phyloP scores from a whole-genome alignment of 2,888 invertebrate species.

The Beris chalybata region DNA sequence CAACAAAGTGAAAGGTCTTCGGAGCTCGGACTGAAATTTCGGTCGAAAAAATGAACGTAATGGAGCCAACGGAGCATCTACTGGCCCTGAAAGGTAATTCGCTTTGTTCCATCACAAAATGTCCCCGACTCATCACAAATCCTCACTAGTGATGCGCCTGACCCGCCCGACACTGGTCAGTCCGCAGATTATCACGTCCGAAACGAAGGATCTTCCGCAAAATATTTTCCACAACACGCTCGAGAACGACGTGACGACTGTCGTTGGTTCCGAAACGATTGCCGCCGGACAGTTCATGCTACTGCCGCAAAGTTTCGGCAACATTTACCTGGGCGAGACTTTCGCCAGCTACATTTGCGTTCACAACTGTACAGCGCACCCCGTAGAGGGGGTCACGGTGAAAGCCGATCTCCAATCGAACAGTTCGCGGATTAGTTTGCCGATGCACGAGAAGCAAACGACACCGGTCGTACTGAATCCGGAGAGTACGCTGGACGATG shows the following conservation, averaged over 20 bases:
- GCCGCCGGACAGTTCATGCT: constrained; percentile 88
- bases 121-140: not conserved
- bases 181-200: constrained; percentile 79
- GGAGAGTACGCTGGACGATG: constrained; percentile 88
- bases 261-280: constrained; percentile 77
- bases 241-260: constrained; percentile 82
- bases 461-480: constrained; percentile 66
- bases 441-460: constrained; percentile 69
- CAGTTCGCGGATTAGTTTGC: constrained; percentile 81
- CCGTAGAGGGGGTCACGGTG: constrained; percentile 59
- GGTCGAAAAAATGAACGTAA: constrained; percentile 46
- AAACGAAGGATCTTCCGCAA: constrained; percentile 82
- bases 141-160: constrained; percentile 80
- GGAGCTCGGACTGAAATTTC: not conserved
- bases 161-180: constrained; percentile 88
- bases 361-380: constrained; percentile 88
- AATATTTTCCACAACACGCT: constrained; percentile 76
- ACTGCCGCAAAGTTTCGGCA: constrained; percentile 95
- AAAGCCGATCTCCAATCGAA: constrained; percentile 93
- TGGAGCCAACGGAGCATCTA: constrained; percentile 51
- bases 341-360: constrained; percentile 98
- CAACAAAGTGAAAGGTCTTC: constrained; percentile 11
- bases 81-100: constrained; percentile 53
- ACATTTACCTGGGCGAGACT: constrained; percentile 96
- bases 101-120: not conserved